Conservation (phyloP, 2,113 vertebrate species). For the Hypomesus transpacificus region DNA sequence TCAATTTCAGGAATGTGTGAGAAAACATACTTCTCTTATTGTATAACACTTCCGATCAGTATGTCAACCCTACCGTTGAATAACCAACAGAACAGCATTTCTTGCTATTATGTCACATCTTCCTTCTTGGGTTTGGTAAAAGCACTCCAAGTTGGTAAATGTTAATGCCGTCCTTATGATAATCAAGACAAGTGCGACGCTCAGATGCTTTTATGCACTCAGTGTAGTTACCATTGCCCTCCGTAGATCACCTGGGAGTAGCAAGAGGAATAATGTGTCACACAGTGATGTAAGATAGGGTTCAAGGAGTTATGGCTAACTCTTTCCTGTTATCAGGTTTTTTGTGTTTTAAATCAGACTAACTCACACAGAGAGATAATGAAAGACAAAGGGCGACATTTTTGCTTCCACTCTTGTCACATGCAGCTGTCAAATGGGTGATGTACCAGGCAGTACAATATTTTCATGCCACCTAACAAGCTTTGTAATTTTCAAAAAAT, state of each 20-base stretch:
- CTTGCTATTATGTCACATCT: constrained; percentile 20
- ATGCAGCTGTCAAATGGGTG: no score
- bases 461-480: no score
- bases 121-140: constrained; percentile 40
- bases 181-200: constrained; percentile 50
- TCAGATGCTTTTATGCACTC: constrained; percentile 45
- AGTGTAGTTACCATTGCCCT: constrained; percentile 33
- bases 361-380: background rate
- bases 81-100: constrained; percentile 1
- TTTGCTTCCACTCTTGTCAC: no score
- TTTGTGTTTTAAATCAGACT: constrained; percentile 28
- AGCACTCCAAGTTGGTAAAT: constrained; percentile 50
- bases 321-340: constrained; percentile 9
- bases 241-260: constrained; percentile 31
- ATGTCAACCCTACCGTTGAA: constrained; percentile 14
- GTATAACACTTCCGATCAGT: constrained; percentile 14
- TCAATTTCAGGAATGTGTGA: background rate
- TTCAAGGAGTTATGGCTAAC: constrained; percentile 7
- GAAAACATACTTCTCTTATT: background rate
- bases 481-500: no score
- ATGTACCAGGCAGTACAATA: no score
- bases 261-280: constrained; percentile 27
- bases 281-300: constrained; percentile 5
- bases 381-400: no score
- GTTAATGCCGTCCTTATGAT: constrained; percentile 41